phyloP scores from a whole-genome alignment of 2,888 invertebrate species.

The Harpagoxenus sublaevis region DNA sequence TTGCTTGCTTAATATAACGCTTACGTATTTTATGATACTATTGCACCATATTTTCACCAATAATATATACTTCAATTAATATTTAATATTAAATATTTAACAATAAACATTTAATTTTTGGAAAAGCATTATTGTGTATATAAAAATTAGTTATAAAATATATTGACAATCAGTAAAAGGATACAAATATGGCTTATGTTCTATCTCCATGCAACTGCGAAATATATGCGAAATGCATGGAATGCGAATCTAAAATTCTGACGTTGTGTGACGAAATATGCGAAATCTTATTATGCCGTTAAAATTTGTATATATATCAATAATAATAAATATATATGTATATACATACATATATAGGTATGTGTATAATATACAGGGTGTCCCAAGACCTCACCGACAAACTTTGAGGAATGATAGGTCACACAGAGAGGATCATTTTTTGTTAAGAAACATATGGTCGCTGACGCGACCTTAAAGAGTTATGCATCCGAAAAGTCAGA shows the following conservation, averaged over 20 bases:
- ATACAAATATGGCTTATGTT: background rate
- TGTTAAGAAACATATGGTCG: no score
- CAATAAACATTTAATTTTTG: background rate
- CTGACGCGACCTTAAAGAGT: no score
- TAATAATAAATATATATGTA: background rate
- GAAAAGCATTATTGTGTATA: background rate
- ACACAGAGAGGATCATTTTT: no score
- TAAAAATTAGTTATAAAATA: background rate
- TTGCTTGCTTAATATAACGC: constrained; percentile 45
- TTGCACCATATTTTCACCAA: background rate
- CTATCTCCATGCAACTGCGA: background rate
- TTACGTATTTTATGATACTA: constrained; percentile 15
- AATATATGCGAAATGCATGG: background rate
- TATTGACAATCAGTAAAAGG: background rate
- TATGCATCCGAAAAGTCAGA: no score
- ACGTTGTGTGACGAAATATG: background rate
- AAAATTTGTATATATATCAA: no score
- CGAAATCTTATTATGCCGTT: background rate
- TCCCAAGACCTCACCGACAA: no score
- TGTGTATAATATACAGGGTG: no score
- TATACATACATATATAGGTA: no score
- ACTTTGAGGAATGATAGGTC: no score
- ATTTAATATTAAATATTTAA: background rate
- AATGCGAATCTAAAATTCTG: background rate
- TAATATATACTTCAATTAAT: background rate